Conservation (phyloP, 2,888 invertebrate genomes). For the Dryadula phaetusa region DNA sequence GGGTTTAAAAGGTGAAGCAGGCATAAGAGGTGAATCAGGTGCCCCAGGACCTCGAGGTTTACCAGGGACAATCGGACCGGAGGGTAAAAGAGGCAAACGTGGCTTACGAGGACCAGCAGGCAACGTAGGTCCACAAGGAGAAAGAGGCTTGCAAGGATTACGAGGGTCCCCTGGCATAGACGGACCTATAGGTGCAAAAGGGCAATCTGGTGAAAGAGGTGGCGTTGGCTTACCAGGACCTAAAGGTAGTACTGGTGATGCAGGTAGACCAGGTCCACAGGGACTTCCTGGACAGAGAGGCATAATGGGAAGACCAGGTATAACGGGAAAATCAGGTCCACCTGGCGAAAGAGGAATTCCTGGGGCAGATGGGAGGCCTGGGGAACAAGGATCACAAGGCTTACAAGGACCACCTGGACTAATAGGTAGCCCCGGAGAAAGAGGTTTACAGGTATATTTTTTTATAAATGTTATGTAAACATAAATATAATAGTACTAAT, state of each 20-base stretch:
- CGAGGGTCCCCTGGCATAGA: slow-evolving; percentile 90
- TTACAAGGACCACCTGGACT: slow-evolving; percentile 91
- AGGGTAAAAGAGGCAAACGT: slow-evolving; percentile 92
- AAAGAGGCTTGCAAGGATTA: slow-evolving; percentile 87
- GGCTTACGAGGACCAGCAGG: slow-evolving; percentile 91
- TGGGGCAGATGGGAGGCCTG: slow-evolving; percentile 93
- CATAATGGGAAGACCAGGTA: slow-evolving; percentile 87
- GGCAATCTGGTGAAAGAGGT: slow-evolving; percentile 89
- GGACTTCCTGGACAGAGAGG: slow-evolving; percentile 87
- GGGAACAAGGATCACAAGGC: slow-evolving; percentile 92
- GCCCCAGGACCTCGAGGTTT: slow-evolving; percentile 89
- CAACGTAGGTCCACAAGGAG: slow-evolving; percentile 88
- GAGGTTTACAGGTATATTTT: slow-evolving; percentile 86
- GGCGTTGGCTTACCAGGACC: slow-evolving; percentile 75
- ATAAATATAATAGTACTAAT: no score
- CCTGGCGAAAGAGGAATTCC: slow-evolving; percentile 89
- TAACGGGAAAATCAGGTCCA: slow-evolving; percentile 87
- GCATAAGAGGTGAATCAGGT: slow-evolving; percentile 90
- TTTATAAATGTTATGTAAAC: neutral
- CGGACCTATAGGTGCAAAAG: slow-evolving; percentile 90
- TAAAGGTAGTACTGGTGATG: slow-evolving; percentile 86
- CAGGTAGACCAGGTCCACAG: slow-evolving; percentile 87
- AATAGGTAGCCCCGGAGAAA: slow-evolving; percentile 90
- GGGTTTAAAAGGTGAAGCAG: slow-evolving; percentile 91
- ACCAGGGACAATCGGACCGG: slow-evolving; percentile 89